Evolutionary conservation across 2,113 vertebrate genomes (phyloP), one percentile per base, ranked within the genome.

Genomic region (Ptilorrhoa leucosticta): DNA sequence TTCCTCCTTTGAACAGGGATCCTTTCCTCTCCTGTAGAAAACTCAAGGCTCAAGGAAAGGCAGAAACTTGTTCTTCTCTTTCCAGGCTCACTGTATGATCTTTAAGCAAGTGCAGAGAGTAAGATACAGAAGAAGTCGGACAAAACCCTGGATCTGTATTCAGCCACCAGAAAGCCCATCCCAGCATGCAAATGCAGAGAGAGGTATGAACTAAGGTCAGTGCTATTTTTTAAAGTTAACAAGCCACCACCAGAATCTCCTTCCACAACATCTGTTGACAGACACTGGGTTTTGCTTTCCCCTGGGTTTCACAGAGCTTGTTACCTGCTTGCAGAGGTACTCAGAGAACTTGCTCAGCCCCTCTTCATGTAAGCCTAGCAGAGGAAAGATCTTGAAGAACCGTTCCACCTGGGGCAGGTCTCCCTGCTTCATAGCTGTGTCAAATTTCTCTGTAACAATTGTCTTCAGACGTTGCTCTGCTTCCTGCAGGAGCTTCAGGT

Each of bases 351-450:
- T 99, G 94, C 98, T 98, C 33, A 99, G 98, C n/a, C 99, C 99
- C 60, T 99, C 98, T 57, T 99, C 98, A 37, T 99, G 99, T 79
- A 99, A 98, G 48, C 99, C 99, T 76, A 99, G 93, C 85, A 99
- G 96, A 57, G 99, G 99, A 86, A 99, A 99, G 96, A 99, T 99
- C 97, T 99, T 99, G 98, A 99, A 99, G 97, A 99, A 99, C 71
- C 99, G 98, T 70, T 99, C 99, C 93, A 99, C 99, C 87, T 99
- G 99, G 7, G 98, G 98, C 22, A 99, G 97, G 97, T 99, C 98
- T 8, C 98, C 98, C 39, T 98, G 98, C 54, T 98, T 98, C 53
- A 99, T 99, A 30, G 99, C 99, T 20, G 98, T 72, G 20, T 99
- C 98, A 23, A 99, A 98, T 83, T 99, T 99, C 79, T 99, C 98